These are phyloP conservation scores for Aradus depressus DNA, from an alignment of 2,888 invertebrate genomes.

Conservation along the genomic window DNA sequence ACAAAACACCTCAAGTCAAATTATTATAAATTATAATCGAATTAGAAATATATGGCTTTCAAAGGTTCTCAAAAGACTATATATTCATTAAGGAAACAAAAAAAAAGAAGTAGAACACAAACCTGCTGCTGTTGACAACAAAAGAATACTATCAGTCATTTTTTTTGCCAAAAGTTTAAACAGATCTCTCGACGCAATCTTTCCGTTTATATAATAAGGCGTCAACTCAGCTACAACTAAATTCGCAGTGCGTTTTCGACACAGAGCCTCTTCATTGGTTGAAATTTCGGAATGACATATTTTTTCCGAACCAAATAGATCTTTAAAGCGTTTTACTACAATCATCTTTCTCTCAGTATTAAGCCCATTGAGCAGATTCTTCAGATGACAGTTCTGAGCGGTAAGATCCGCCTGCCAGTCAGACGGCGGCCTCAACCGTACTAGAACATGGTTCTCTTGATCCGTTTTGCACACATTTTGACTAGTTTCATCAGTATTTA, in stretches of 20 bases:
- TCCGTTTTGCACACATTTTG: background rate
- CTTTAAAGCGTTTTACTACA: slow-evolving; percentile 26
- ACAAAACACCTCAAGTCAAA: no score
- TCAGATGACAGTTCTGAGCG: slow-evolving; percentile 30
- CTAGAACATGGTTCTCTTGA: background rate
- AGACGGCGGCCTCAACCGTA: slow-evolving; percentile 2
- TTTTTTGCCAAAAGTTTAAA: slow-evolving; percentile 31
- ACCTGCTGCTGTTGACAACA: slow-evolving; percentile 29
- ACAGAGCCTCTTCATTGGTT: slow-evolving; percentile 24
- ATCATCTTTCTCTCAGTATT: slow-evolving; percentile 19
- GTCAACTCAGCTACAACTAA: slow-evolving; percentile 30
- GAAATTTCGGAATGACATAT: slow-evolving; percentile 6
- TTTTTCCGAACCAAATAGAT: slow-evolving; percentile 27
- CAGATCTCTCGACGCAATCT: slow-evolving; percentile 28
- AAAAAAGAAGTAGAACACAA: slow-evolving; percentile 15
- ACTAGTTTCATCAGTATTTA: background rate
- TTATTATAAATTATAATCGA: no score
- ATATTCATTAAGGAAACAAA: no score
- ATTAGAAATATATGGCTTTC: no score
- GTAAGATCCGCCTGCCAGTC: slow-evolving; percentile 26
- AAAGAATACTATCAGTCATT: slow-evolving; percentile 29
- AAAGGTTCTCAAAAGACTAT: no score
- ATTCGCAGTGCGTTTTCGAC: slow-evolving; percentile 30
- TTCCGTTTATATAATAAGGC: slow-evolving; percentile 28
- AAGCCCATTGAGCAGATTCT: slow-evolving; percentile 24